phyloP scores from a whole-genome alignment of 2,888 invertebrate genomes.

The Phyllotreta cruciferae region DNA sequence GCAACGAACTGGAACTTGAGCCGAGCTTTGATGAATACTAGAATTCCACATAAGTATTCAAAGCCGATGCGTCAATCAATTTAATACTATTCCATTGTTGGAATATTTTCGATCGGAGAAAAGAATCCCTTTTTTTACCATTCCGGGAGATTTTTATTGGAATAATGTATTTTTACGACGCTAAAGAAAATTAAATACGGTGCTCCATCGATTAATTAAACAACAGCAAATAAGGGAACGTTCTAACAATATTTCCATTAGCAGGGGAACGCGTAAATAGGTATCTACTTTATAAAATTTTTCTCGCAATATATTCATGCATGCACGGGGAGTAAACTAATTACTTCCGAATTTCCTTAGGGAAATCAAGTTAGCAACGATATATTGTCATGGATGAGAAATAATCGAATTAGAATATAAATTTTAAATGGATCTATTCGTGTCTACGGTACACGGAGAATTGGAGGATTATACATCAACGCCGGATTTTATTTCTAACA shows the following conservation, averaged over 20 bases:
- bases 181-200: constrained; percentile 2
- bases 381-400: constrained; percentile 39
- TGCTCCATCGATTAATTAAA: neutral
- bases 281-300: constrained; percentile 17
- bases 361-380: constrained; percentile 40
- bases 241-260: constrained; percentile 13
- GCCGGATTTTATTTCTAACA: too few species aligned
- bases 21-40: constrained; percentile 10
- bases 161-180: too few species aligned
- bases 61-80: too few species aligned
- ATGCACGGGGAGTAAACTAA: constrained; percentile 36
- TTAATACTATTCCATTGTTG: too few species aligned
- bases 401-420: constrained; percentile 37
- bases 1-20: constrained; percentile 1
- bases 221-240: constrained; percentile 6
- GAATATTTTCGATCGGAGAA: too few species aligned
- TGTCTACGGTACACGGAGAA: too few species aligned
- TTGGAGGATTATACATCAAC: too few species aligned
- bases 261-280: constrained; percentile 18
- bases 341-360: constrained; percentile 39
- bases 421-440: constrained; percentile 31
- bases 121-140: too few species aligned
- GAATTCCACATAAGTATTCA: constrained; percentile 6
- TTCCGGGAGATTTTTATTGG: too few species aligned
- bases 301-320: constrained; percentile 30